Evolutionary conservation across 2,888 invertebrate genomes (phyloP), one percentile per base, ranked within the genome.

Genomic region (Eustalomyia histrio): DNA sequence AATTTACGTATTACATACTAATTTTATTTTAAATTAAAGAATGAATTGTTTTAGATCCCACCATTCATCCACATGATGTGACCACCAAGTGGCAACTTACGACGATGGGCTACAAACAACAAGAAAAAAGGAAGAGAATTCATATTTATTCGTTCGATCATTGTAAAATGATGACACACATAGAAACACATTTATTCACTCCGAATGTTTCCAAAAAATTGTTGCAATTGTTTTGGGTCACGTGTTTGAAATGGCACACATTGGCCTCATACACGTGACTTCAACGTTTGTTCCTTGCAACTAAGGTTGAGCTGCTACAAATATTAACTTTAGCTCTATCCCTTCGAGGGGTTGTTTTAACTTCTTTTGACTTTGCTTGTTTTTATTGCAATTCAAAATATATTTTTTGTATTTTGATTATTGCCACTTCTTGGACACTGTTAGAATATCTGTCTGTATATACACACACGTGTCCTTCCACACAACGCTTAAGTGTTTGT

Each of bases 171-270:
- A 76, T 69, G 58, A 50, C 67, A 68, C 60, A 79, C 76, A 67
- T 17, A 65, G 68, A 55, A 12, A 60, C 18, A 67, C 63, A 78
- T 78, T 67, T 67, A 73, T 73, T 73, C 69, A 50, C 43, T 69
- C 55, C 76, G 80, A 83, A 84, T 83, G 83, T 84, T 85, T 84
- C 84, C 85, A 86, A 69, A 65, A 76, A 86, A 86, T 86, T 87
- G 86, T 85, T 84, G 84, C 86, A 84, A 87, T 87, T 90, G 88
- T 87, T 85, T 84, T 84, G 55, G 84, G 86, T 39, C 89, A 88
- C 89, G 89, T 89, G 89, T 82, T 87, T 64, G 43, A 79, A 76
- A 72, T 82, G 81, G 80, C 84, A 83, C 84, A 85, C 84, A 86
- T 86, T 86, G 87, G 84, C 86, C 75, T 63, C 67, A 24, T 8